Evolutionary conservation across 2,113 vertebrate genomes (phyloP), one percentile per base, ranked within the genome.

Genomic region (Neofelis nebulosa): DNA sequence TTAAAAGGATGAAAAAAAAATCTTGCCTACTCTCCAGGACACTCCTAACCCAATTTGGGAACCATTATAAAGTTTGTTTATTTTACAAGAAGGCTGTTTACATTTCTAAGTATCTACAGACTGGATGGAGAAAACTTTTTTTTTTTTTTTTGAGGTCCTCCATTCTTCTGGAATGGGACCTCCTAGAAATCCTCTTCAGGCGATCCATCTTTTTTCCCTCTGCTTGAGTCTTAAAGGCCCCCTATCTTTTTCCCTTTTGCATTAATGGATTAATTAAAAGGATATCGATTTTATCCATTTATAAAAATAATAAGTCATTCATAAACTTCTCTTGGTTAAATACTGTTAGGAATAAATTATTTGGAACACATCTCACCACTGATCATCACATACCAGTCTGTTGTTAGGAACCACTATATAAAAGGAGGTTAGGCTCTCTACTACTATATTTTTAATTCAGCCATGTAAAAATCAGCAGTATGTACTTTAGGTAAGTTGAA

Each of bases 251-350:
- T 38, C 50, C 25, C 3, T 12, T n/a, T 84, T 48, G 5, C 14
- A 25, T 81, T 87, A 83, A 41, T 90, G 23, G 21, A 69, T 88
- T 87, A 57, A 74, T 89, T 79, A 83, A 87, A 92, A 5, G 36
- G 27, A 82, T 97, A 19, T 61, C 74, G 52, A 18, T 80, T 84
- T 55, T 97, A 84, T 27, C 86, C 4, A 50, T 79, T 96, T 94
- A 87, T 96, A 91, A 96, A 68, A 88, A 79, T 50, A 92, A n/a
- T 90, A 89, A 65, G 88, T 52, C 76, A 86, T 84, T 85, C 52
- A 81, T 94, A 79, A 94, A 93, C 81, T 91, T 79, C n/a, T 84
- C 33, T 89, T 89, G 88, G 33, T 92, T 94, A 79, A 78, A 52
- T 76, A 36, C 19, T 76, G 18, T 31, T 80, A 80, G 38, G 23